phyloP scores from a whole-genome alignment of 2,797 vertebrate species.

The Gymnothorax reevesii region DNA sequence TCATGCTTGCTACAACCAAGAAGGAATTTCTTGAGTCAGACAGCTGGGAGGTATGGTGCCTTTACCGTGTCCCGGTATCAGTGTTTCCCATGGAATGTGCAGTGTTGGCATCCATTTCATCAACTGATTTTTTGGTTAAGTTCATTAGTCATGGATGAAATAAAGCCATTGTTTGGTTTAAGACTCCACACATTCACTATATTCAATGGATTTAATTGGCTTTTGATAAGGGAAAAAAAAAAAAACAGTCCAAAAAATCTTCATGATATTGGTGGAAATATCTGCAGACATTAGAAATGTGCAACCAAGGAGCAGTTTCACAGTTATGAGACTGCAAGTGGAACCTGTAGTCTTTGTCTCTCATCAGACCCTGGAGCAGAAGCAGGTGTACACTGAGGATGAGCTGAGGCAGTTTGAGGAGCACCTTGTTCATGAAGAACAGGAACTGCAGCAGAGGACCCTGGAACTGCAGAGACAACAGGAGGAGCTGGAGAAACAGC shows the following conservation, averaged over 20 bases:
- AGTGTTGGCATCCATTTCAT: neutral
- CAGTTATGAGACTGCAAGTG: too few species aligned
- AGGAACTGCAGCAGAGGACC: slow-evolving; percentile 82
- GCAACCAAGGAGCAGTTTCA: too few species aligned
- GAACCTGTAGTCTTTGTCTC: neutral
- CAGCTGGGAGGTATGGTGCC: slow-evolving; percentile 88
- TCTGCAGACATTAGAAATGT: too few species aligned
- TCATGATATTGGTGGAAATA: too few species aligned
- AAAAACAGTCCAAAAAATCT: too few species aligned
- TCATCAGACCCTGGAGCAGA: slow-evolving; percentile 88
- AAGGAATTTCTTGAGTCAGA: slow-evolving; percentile 95
- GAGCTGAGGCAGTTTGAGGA: slow-evolving; percentile 93
- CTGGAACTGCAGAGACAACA: slow-evolving; percentile 87
- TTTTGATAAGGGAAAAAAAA: too few species aligned
- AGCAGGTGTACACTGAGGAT: slow-evolving; percentile 89
- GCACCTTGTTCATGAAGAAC: slow-evolving; percentile 84
- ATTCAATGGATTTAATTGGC: too few species aligned
- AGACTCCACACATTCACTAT: too few species aligned
- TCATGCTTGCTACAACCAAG: slow-evolving; percentile 88
- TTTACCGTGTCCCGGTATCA: neutral
- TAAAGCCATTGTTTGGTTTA: too few species aligned
- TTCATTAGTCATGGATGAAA: too few species aligned
- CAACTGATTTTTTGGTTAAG: neutral
- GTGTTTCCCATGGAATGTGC: neutral
- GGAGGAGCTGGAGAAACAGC: slow-evolving; percentile 87